phyloP scores from a whole-genome alignment of 2,113 vertebrate species.

The Morphnarchus princeps region DNA sequence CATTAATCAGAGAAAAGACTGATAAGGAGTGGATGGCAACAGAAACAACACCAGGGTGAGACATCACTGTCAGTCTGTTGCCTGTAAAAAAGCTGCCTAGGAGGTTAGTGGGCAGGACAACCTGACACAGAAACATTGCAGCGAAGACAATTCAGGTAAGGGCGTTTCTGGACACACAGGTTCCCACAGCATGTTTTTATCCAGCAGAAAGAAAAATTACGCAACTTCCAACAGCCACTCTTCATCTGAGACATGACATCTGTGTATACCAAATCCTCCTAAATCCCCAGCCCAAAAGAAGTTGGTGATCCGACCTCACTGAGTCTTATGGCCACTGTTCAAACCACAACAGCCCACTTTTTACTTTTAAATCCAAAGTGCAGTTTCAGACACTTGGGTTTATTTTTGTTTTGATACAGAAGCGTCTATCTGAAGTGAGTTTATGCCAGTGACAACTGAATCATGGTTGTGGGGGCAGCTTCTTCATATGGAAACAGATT shows the following conservation, averaged over 20 bases:
- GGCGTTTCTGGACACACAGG: neutral
- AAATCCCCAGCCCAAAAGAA: neutral
- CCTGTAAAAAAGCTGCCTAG: neutral
- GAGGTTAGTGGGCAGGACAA: neutral
- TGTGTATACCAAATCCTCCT: neutral
- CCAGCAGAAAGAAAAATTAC: neutral
- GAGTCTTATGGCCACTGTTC: neutral
- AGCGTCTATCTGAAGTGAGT: neutral
- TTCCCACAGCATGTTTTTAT: neutral
- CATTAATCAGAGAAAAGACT: neutral
- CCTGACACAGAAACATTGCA: neutral
- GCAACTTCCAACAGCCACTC: neutral
- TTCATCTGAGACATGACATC: neutral
- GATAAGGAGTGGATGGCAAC: rapidly evolving
- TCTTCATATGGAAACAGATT: neutral
- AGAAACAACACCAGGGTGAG: neutral
- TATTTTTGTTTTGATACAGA: neutral
- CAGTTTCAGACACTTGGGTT: rapidly evolving
- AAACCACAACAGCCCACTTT: neutral
- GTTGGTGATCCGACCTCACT: neutral
- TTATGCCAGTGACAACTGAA: neutral
- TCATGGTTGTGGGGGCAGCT: neutral
- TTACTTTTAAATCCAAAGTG: neutral
- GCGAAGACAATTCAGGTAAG: neutral
- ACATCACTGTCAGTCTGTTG: neutral